phyloP scores from a whole-genome alignment of 2,797 vertebrate species.

The Poecilia velifera region DNA sequence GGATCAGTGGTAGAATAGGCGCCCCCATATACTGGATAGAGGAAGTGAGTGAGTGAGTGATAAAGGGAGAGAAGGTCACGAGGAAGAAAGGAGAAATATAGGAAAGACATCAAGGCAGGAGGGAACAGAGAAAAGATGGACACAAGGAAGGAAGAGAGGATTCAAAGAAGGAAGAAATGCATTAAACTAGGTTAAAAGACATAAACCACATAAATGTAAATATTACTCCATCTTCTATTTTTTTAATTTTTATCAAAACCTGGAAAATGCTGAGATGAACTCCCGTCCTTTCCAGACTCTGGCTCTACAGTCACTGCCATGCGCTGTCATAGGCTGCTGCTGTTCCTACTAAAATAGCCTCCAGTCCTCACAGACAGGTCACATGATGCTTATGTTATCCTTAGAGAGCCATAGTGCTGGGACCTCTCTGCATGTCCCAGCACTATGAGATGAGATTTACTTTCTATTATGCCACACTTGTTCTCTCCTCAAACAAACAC shows the following conservation, averaged over 20 bases:
- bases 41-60: not conserved
- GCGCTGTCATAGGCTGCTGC: slow-evolving; percentile 40
- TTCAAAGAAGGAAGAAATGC: not conserved
- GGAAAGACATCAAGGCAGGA: not conserved
- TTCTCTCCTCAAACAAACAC: not conserved
- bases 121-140: not conserved
- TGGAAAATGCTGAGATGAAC: not conserved
- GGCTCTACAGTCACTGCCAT: slow-evolving; percentile 17
- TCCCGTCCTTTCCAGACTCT: not conserved
- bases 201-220: not conserved
- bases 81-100: not conserved
- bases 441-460: not conserved
- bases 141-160: not conserved
- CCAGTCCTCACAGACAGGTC: slow-evolving; percentile 31
- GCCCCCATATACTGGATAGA: not conserved
- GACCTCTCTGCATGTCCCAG: not conserved
- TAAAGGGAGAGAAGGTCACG: not conserved
- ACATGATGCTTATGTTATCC: slow-evolving; percentile 41
- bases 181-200: not conserved
- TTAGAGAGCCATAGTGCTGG: slow-evolving; percentile 5
- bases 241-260: not conserved
- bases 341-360: slow-evolving; percentile 49
- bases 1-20: not conserved
- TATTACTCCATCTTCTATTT: not conserved
- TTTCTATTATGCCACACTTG: not conserved